A percentile compares a stretch with the other conserved stretches of the same genome.
These are phyloP conservation scores for Lithobates pipiens DNA, from an alignment of 2,797 vertebrate species.

Conservation along the genomic window DNA sequence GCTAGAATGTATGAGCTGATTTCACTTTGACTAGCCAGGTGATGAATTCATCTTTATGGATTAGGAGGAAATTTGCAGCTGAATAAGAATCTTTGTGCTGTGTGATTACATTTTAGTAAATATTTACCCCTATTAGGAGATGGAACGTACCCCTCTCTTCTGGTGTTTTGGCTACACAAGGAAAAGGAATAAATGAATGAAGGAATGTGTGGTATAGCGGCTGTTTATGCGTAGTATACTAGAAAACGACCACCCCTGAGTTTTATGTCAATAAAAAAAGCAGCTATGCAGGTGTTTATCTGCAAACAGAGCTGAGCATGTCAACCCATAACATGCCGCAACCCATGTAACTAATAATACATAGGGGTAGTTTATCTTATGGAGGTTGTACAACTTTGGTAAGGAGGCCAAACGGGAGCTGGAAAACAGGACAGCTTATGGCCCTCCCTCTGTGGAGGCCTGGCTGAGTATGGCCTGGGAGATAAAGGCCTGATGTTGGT, in stretches of 20 bases:
- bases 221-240: not conserved
- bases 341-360: not conserved
- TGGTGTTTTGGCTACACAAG: not conserved
- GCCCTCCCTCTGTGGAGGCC: not conserved
- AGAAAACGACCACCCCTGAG: constrained; percentile 3
- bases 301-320: not conserved
- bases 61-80: not conserved
- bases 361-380: constrained; percentile 3
- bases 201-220: not conserved
- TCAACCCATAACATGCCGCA: not conserved
- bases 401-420: not conserved
- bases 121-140: not conserved
- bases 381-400: not conserved
- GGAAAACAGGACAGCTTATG: not conserved
- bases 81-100: too few species aligned
- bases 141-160: not conserved
- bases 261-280: not conserved
- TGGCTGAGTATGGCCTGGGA: not conserved
- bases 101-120: not conserved
- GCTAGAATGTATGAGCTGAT: too few species aligned
- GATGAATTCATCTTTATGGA: not conserved
- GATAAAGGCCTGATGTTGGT: too few species aligned
- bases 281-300: not conserved
- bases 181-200: not conserved
- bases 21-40: not conserved